Conservation (phyloP, 1,140 invertebrate species). For the Nylanderia fulva region DNA sequence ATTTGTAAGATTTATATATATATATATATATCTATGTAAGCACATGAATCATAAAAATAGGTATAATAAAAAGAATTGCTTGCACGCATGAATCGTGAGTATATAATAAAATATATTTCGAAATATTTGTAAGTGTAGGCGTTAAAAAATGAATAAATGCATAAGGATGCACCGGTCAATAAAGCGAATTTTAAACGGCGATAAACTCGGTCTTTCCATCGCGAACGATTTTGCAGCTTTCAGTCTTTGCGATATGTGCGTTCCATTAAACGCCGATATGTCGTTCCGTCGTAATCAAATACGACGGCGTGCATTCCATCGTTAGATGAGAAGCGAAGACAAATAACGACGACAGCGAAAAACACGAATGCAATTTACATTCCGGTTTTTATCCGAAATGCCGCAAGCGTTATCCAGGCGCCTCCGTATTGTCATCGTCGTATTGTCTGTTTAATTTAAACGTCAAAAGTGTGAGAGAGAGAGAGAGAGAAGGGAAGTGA, state of each 20-base stretch:
- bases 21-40: too few relatives aligned
- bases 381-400: background rate
- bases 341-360: background rate
- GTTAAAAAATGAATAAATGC: background rate
- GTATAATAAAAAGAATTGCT: too few relatives aligned
- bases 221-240: background rate
- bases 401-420: background rate
- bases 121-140: background rate
- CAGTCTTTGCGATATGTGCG: background rate
- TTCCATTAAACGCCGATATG: background rate
- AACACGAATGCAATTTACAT: background rate
- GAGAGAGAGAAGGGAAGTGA: background rate
- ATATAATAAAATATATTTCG: too few relatives aligned
- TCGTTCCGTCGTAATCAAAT: constrained; percentile 13
- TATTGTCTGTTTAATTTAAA: background rate
- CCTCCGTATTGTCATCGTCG: background rate
- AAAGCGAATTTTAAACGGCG: background rate
- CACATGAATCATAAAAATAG: too few relatives aligned
- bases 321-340: background rate
- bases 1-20: too few relatives aligned
- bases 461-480: too few relatives aligned
- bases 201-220: background rate
- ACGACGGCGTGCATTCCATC: background rate
- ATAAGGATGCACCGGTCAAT: background rate
- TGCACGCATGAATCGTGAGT: too few relatives aligned